Evolutionary conservation across 2,797 vertebrate genomes (phyloP), one percentile per base, ranked within the genome.

Genomic region (Pantherophis alleghaniensis): DNA sequence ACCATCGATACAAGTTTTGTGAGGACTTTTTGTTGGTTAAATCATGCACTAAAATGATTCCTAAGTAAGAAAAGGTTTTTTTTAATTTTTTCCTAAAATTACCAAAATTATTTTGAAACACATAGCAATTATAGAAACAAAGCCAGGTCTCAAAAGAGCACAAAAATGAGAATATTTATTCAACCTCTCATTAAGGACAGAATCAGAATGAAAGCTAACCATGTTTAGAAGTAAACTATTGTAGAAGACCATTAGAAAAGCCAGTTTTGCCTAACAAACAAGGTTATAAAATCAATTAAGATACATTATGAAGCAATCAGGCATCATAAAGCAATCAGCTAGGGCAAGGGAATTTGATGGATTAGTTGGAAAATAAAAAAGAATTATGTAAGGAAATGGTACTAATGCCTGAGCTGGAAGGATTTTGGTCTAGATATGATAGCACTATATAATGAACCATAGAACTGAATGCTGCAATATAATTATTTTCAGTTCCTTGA

Each of bases 21-120:
- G 99, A 99, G 57, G 99, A 99, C 95, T 99, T 99, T 96, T 99
- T 99, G 97, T 99, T 99, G 91, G 99, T 99, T 98, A 99, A 98
- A 97, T 99, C 99, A 16, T 99, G 99, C 2, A 99, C 99, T 97
- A 99, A 97, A 97, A 99, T 98, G 96, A 99, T 99, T 87, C 99
- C 99, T 99, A 91, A 87, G 96, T 93, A 96, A 59, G 26, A 14
- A 92, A 51, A 94, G 37, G 11, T 32, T 2, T 16, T 32, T 24
- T 22, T 24, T 24, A 61, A 9, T 53, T 5, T 22, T 66, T 69
- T 18, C 9, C 86, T 47, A 55, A 28, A 42, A 83, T 47, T 11
- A 83, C 10, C 37, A 83, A 83, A 83, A 47, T 37, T 10, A 47
- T 22, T 47, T 22, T 24, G 20, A 83, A 83, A 47, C 4, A 83